phyloP scores from a whole-genome alignment of 2,797 vertebrate genomes.

The Lepilemur septentrionalis region DNA sequence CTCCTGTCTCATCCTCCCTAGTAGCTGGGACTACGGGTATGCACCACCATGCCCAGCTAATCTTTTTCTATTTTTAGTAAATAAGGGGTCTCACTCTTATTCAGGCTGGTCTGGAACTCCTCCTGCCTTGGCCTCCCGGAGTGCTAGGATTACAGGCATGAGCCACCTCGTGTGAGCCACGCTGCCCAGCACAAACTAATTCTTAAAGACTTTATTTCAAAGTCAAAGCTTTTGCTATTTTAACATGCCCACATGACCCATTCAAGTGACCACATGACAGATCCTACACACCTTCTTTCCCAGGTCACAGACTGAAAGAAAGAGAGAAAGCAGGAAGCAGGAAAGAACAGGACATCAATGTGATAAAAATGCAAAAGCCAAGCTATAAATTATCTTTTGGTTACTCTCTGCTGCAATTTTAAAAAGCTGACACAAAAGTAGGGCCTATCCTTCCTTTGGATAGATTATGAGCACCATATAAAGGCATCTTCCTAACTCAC shows the following conservation, averaged over 20 bases:
- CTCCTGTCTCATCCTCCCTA: too few relatives aligned
- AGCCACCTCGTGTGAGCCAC: too few relatives aligned
- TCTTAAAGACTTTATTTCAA: not conserved
- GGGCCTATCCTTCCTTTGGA: not conserved
- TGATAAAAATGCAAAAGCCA: conserved; percentile 6
- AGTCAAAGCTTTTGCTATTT: not conserved
- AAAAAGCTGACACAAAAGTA: not conserved
- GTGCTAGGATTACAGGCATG: too few relatives aligned
- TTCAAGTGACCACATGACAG: not conserved
- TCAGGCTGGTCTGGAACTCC: too few relatives aligned
- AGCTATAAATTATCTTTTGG: not conserved
- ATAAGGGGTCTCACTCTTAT: too few relatives aligned
- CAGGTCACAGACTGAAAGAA: not conserved
- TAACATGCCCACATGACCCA: not conserved
- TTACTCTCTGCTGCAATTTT: conserved; percentile 6
- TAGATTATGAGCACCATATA: not conserved
- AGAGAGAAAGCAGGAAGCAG: not conserved
- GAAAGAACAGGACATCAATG: not conserved
- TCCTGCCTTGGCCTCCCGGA: too few relatives aligned
- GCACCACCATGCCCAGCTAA: too few relatives aligned
- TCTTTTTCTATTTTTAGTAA: too few relatives aligned
- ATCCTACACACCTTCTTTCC: not conserved
- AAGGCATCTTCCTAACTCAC: not conserved
- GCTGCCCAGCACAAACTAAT: too few relatives aligned
- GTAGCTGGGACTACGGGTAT: too few relatives aligned